phyloP scores from a whole-genome alignment of 2,888 invertebrate species.

The Lasioglossum zephyrum region DNA sequence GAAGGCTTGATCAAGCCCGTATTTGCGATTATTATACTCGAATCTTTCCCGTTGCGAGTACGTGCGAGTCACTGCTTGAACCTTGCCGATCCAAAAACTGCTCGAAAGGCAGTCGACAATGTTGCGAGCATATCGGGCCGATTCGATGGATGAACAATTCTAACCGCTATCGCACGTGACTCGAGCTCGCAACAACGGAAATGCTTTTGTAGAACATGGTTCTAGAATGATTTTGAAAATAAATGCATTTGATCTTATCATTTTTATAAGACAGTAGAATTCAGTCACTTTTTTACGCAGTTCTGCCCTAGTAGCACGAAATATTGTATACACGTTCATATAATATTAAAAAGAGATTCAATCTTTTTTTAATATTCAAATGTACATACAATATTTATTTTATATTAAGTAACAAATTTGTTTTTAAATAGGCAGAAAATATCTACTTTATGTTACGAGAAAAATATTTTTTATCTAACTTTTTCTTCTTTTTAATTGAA shows the following conservation, averaged over 20 bases:
- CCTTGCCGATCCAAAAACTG: background rate
- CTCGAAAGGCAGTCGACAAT: background rate
- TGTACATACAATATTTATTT: too few relatives aligned
- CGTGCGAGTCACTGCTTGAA: slow-evolving; percentile 10
- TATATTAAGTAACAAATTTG: too few relatives aligned
- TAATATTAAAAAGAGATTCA: too few relatives aligned
- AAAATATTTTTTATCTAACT: too few relatives aligned
- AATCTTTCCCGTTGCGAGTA: slow-evolving; percentile 8
- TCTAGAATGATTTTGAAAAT: background rate
- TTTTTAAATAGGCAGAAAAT: too few relatives aligned
- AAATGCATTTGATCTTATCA: too few relatives aligned
- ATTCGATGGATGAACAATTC: background rate
- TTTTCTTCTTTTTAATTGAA: too few relatives aligned
- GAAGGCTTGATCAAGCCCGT: slow-evolving; percentile 27
- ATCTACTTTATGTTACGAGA: too few relatives aligned
- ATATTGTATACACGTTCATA: too few relatives aligned
- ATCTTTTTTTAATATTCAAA: too few relatives aligned
- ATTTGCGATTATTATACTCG: slow-evolving; percentile 44
- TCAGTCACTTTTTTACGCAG: background rate
- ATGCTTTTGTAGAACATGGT: background rate
- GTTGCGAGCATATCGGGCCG: background rate
- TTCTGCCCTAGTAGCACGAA: too few relatives aligned
- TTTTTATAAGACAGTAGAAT: background rate
- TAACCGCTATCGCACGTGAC: background rate
- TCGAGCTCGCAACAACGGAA: background rate